A percentile compares a stretch with the other conserved stretches of the same genome.
Evolutionary conservation across 2,113 vertebrate species (phyloP).

Genomic region (Corvus moneduloides): DNA sequence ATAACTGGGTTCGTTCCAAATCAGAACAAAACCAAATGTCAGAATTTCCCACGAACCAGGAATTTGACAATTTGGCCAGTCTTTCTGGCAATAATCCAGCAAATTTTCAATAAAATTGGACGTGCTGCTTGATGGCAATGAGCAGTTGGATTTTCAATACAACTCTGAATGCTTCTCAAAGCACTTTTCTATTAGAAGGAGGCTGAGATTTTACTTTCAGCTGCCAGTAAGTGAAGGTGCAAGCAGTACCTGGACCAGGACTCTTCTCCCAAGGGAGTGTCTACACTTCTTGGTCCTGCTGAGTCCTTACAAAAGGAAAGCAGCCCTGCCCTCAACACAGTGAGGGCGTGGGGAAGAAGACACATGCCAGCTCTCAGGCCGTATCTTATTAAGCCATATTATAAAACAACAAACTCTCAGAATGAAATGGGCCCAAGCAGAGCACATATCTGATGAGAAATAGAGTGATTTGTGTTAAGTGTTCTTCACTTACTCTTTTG

Average conservation of each 20-base stretch:
- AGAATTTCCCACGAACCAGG: constrained; percentile 57
- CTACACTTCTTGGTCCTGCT: background rate
- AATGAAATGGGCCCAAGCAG: background rate
- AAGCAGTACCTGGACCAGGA: background rate
- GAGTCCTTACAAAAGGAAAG: background rate
- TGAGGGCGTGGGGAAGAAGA: background rate
- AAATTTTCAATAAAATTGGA: background rate
- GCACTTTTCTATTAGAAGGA: background rate
- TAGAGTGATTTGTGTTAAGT: background rate
- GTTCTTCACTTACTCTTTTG: background rate
- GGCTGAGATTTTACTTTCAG: background rate
- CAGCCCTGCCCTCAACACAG: background rate
- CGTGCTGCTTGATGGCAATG: background rate
- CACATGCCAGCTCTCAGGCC: background rate
- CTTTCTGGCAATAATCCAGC: constrained; percentile 21
- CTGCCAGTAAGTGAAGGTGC: background rate
- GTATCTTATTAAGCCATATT: background rate
- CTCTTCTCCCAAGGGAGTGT: background rate
- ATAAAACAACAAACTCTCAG: background rate
- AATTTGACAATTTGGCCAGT: constrained; percentile 19
- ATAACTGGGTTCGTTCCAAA: constrained; percentile 7
- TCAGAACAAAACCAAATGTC: constrained; percentile 44
- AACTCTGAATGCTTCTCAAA: background rate
- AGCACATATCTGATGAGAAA: background rate
- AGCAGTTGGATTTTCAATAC: background rate